Base-by-base conservation (phyloP, 2,797 vertebrate species). In the Xerus rutilus region DNA sequence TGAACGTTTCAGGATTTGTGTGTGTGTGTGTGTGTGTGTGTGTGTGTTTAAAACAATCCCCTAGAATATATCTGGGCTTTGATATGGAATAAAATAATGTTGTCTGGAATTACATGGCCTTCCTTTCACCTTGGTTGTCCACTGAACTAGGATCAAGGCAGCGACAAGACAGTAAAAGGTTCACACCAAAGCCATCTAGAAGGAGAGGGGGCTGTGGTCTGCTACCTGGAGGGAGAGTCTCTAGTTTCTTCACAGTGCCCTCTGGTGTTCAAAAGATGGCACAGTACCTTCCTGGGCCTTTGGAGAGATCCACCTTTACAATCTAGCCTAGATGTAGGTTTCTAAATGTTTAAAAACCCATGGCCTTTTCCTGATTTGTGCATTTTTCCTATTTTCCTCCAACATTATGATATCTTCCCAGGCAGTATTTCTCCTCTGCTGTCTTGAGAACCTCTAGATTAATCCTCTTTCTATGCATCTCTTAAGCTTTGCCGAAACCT, bases 141-240 rank as follows among this genome's bases (percentile, higher is more conserved):
- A 3, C 5, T 85, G 62, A 39, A 11, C 17, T 32, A 5, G 10
- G 1, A 2, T 45, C 21, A 12, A 32, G 21, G 62, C 62, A 30
- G 77, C 20, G 64, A 2, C 77, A 32, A 83, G 52, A 52, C 1
- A 69, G 47, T 8, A 4, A 4, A 35, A 35, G 10, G 11, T 73
- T n/a, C 72, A 32, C 57, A 43, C 20, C 23, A 1, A 10, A 0
- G 4, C 57, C 0, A 4, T 23, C 30, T 47, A 5, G 7, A 12
- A 12, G 30, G 65, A 43, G 39, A 30, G 11, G 25, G 7, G 57
- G 10, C 14, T 10, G 10, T 32, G 45, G 5, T 30, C 1, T 3
- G 49, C 2, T 1, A 25, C 45, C 39, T 0, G 0, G 13, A 23
- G 35, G n/a, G 4, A 0, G 0, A 28, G 20, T 1, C 13, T 0